Evolutionary conservation across 2,888 invertebrate species (phyloP), one percentile per base, ranked within the genome.

Genomic region (Euspilapteryx auroguttella): DNA sequence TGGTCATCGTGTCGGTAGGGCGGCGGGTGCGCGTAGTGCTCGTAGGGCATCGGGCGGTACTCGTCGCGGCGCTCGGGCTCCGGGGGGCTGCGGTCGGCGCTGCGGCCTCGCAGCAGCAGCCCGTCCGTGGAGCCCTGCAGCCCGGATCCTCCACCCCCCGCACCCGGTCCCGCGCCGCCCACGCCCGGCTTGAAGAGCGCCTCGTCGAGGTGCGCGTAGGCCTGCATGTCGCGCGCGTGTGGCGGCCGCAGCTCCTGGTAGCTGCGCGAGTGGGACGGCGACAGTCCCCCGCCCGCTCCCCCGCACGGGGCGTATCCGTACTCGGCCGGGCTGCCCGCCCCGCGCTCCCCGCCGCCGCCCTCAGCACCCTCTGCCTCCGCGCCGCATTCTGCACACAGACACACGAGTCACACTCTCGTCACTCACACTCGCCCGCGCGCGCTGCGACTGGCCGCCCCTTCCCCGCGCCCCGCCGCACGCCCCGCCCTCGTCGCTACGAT

Each of bases 171-270:
- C 37, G 43, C 41, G 41, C 36, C 34, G 40, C 32, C 36, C 32
- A n/a, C n/a, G n/a, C n/a, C n/a, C 39, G 39, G 40, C 52, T 57
- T 57, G 54, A 57, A 56, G 37, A 56, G 49, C 42, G 48, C 39
- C 42, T 57, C 58, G 41, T 59, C 61, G 45, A 58, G 47, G 61
- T 66, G 64, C 55, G 55, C 55, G 58, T 68, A 66, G 42, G 59
- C 37, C 55, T 63, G 65, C 68, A 68, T 64, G 59, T 65, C 69
- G 55, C 69, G 66, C 50, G 59, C 54, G 58, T 55, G 59, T 40
- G 62, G 57, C 41, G 63, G 62, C 47, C 65, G 58, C 51, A 69
- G 59, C 66, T 69, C 69, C 58, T 69, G 66, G 66, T 69, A 68
- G 66, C 66, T 57, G 62, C 64, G 66, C 55, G 63, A 50, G 54